These are phyloP conservation scores for Tetraneura akinire DNA, from an alignment of 1,140 invertebrate species.

Conservation along the genomic window DNA sequence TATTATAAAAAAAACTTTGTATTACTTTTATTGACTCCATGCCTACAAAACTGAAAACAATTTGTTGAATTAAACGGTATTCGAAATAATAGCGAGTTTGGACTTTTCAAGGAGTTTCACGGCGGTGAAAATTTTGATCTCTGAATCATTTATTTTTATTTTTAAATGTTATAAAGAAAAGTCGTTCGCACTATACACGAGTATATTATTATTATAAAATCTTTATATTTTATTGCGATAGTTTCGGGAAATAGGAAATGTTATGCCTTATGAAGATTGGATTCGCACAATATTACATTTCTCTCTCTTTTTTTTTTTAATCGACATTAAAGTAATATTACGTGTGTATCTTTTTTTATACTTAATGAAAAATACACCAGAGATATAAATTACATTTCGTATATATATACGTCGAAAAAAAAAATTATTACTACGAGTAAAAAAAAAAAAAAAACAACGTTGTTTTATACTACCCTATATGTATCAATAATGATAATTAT, in stretches of 20 bases:
- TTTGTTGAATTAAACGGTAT: constrained; percentile 27
- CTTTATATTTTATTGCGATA: not conserved
- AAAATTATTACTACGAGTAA: too few relatives aligned
- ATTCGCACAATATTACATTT: too few relatives aligned
- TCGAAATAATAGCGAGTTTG: not conserved
- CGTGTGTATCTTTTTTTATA: too few relatives aligned
- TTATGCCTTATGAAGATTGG: too few relatives aligned
- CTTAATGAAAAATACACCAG: too few relatives aligned
- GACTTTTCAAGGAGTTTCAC: not conserved
- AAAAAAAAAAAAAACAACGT: too few relatives aligned
- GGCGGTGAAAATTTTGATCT: not conserved
- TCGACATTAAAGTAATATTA: too few relatives aligned
- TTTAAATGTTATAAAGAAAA: not conserved
- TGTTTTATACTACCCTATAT: too few relatives aligned
- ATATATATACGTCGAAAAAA: too few relatives aligned
- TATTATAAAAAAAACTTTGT: constrained; percentile 11
- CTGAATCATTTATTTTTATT: not conserved
- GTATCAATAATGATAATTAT: too few relatives aligned
- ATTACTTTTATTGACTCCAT: constrained; percentile 22
- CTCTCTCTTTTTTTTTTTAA: too few relatives aligned
- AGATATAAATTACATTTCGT: too few relatives aligned
- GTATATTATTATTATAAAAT: not conserved
- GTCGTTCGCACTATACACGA: not conserved
- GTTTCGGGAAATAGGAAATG: not conserved
- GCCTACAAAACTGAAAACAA: constrained; percentile 8